phyloP scores from a whole-genome alignment of 2,797 vertebrate species.

The Oophaga sylvatica region DNA sequence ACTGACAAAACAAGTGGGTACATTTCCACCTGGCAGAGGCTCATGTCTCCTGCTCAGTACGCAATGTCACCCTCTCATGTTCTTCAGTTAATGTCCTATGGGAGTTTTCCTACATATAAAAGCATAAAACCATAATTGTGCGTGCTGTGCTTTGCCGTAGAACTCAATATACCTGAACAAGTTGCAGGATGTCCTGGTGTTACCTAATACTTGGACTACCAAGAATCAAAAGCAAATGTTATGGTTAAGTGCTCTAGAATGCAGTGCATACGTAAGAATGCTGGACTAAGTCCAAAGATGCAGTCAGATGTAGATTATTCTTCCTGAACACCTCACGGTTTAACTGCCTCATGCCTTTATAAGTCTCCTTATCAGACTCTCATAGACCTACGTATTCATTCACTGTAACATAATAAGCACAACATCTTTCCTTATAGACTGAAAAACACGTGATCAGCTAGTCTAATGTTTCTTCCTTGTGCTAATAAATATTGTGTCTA shows the following conservation, averaged over 20 bases:
- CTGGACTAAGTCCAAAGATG: background rate
- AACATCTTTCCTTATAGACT: background rate
- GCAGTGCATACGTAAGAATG: background rate
- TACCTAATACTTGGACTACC: background rate
- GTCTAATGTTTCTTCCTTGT: background rate
- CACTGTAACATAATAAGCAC: background rate
- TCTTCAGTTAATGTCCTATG: background rate
- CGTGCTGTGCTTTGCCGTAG: background rate
- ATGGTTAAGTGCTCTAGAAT: conserved; percentile 24
- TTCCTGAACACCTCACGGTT: background rate
- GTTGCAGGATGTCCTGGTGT: background rate
- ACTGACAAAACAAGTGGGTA: conserved; percentile 34
- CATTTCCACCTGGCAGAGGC: conserved; percentile 6
- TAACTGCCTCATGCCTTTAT: background rate
- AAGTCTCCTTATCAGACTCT: background rate
- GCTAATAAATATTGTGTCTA: background rate
- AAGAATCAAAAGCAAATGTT: conserved; percentile 21
- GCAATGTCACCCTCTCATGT: conserved; percentile 17
- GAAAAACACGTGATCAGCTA: background rate
- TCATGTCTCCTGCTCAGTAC: conserved; percentile 22
- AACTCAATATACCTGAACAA: background rate
- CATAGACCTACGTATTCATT: background rate
- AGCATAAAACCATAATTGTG: background rate
- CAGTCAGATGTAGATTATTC: conserved; percentile 23
- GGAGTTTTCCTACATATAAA: background rate